Evolutionary conservation across 2,888 invertebrate species (phyloP), one percentile per base, ranked within the genome.

Genomic region (Anorthoa munda): DNA sequence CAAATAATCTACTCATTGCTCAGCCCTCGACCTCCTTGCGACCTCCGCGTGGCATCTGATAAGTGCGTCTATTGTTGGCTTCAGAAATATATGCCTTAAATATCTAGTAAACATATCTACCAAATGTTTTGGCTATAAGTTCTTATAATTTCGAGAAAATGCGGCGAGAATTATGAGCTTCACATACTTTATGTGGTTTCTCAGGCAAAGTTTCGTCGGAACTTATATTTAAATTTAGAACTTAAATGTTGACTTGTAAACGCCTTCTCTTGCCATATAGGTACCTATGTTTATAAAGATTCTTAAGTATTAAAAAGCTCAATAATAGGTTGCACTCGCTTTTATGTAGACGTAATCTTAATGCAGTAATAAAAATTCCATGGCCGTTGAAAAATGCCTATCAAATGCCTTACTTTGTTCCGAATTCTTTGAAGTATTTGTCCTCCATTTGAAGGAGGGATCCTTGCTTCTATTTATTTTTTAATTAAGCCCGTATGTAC

Each of bases 1-100:
- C 81, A 87, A 88, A 88, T 82, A 87, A 81, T 77, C 72, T 80
- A 75, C 77, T 82, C 66, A 60, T 64, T 72, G 65, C 72, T 56
- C 64, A 67, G 66, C 80, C 74, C 76, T 75, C 79, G 78, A 79
- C 75, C 75, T 39, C 46, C 58, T 23, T 72, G 68, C 72, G 75
- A 70, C 66, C 75, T 78, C 65, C 64, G 23, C 55, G 61, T 63
- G 65, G 48, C 63, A 81, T 72, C 75, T 70, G 60, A 70, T 78
- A 65, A 77, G 61, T 58, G 45, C 53, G 13, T 66, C 66, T 69
- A 81, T 66, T 72, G 58, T 79, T 69, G 79, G 64, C 69, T 60
- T 59, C 63, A 61, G 46, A 72, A 72, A 81, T 69, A 66, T 45
- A 53, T 55, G 48, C 53, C 55, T 55, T 58, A 68, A 66, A 56